A percentile compares a stretch with the other conserved stretches of the same genome.
These are phyloP conservation scores for Amphipoea oculea DNA, from an alignment of 2,888 invertebrate genomes.

Conservation along the genomic window DNA sequence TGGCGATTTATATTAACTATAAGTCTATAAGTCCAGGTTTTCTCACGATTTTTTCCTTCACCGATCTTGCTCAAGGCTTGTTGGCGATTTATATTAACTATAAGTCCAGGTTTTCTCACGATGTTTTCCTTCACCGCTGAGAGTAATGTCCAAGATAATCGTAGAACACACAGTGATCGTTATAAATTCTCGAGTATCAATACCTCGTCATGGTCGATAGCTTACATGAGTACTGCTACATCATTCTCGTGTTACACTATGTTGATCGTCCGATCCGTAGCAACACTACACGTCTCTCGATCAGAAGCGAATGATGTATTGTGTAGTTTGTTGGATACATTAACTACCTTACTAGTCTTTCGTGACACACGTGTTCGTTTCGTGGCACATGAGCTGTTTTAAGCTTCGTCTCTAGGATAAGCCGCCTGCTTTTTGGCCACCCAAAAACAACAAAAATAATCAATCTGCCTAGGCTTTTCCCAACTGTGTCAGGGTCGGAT, in stretches of 20 bases:
- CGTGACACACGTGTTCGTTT: no score
- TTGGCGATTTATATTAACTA: background rate
- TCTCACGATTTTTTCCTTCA: no score
- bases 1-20: background rate
- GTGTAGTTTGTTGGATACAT: background rate
- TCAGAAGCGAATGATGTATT: conserved; percentile 38
- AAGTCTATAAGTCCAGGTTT: background rate
- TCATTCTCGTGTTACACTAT: conserved; percentile 33
- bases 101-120: background rate
- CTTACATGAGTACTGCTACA: conserved; percentile 17
- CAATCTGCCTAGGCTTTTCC: background rate
- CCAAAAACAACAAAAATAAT: background rate
- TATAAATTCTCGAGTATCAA: conserved; percentile 11
- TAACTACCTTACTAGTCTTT: conserved; percentile 4
- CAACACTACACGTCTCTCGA: conserved; percentile 32
- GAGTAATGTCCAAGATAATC: background rate
- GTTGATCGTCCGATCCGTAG: conserved; percentile 8
- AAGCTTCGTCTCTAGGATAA: background rate
- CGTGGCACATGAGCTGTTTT: background rate
- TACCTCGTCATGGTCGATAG: background rate
- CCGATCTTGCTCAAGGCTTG: no score
- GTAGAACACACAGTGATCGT: background rate
- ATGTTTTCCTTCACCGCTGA: background rate
- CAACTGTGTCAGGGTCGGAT: background rate
- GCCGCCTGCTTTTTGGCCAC: no score